Percentiles rank a stretch among this genome's conserved stretches.
These are phyloP conservation scores for Halichoerus grypus DNA, from an alignment of 2,113 vertebrate genomes.

Conservation along the genomic window DNA sequence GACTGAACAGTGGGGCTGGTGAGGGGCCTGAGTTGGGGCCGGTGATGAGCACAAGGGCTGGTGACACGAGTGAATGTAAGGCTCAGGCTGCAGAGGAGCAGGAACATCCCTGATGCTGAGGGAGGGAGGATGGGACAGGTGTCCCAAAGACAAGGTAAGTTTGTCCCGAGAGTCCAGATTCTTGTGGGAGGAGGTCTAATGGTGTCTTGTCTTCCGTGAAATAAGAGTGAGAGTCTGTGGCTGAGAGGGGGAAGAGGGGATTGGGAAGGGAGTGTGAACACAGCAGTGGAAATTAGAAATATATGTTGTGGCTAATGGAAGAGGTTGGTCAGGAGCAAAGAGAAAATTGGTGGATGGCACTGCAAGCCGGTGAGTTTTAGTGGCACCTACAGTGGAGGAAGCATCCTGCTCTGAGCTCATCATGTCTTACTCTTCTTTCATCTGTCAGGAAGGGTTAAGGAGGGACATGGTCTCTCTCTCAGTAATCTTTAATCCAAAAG, in stretches of 20 bases:
- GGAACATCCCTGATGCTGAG: accelerated
- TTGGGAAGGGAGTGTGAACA: background rate
- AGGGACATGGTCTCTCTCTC: background rate
- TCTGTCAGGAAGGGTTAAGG: too few species aligned
- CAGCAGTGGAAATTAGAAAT: too few species aligned
- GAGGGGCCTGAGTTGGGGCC: background rate
- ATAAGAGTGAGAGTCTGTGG: background rate
- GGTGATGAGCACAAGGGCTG: background rate
- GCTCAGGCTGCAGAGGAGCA: background rate
- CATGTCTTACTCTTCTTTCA: background rate
- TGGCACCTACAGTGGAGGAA: accelerated
- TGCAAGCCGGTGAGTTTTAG: accelerated
- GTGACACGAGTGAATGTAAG: background rate
- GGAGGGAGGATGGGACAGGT: background rate
- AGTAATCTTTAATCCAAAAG: background rate
- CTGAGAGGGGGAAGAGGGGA: background rate
- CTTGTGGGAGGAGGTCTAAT: accelerated
- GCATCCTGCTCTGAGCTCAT: accelerated
- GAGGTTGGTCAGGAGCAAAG: background rate
- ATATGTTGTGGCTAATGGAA: accelerated
- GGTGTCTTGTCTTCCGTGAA: background rate
- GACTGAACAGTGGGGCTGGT: background rate
- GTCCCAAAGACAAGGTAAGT: accelerated
- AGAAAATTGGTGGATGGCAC: background rate
- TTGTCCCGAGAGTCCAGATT: background rate